Evolutionary conservation across 2,113 vertebrate species (phyloP).

Genomic region (Pitta sordida): DNA sequence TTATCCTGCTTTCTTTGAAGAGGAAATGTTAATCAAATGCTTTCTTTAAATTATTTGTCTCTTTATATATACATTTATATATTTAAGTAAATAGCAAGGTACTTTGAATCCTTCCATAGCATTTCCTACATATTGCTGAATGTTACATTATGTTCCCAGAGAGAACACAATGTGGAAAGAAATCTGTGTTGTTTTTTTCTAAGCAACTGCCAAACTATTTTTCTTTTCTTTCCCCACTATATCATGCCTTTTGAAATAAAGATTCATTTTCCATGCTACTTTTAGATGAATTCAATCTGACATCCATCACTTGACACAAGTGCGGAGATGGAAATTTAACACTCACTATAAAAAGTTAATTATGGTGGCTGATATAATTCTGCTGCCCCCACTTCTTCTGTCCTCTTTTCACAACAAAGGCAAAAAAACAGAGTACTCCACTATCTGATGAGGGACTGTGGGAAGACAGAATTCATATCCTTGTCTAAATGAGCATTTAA

Average conservation of each 20-base stretch:
- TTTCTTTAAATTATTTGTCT: background rate
- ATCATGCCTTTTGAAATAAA: background rate
- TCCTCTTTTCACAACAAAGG: background rate
- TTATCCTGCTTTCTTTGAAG: background rate
- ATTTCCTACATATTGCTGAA: background rate
- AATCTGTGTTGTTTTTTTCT: background rate
- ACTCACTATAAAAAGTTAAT: background rate
- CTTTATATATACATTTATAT: background rate
- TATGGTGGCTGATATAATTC: background rate
- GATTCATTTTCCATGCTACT: background rate
- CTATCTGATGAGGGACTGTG: background rate
- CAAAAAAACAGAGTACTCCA: background rate
- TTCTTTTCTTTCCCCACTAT: fast-evolving
- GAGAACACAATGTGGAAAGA: background rate
- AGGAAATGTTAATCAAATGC: background rate
- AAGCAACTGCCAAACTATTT: background rate
- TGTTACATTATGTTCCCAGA: background rate
- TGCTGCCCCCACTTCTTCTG: background rate
- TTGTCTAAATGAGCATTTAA: background rate
- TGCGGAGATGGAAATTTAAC: background rate
- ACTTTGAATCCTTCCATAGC: background rate
- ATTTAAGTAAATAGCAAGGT: background rate
- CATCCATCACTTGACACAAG: background rate
- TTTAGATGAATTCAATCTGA: background rate
- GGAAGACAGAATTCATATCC: background rate